phyloP scores from a whole-genome alignment of 2,797 vertebrate species.

The Oreortyx pictus region DNA sequence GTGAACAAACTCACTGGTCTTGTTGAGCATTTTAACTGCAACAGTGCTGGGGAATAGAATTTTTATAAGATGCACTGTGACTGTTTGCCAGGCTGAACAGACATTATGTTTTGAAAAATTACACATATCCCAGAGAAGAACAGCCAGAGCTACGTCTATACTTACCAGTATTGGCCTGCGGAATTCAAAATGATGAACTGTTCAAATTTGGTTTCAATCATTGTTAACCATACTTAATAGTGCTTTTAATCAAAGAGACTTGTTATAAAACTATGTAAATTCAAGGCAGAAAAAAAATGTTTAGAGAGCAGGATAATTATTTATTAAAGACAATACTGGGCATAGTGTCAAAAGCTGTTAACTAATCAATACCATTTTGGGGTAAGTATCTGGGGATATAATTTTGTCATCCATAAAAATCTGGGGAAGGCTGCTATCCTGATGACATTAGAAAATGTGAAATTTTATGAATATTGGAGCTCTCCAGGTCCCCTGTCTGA shows the following conservation, averaged over 20 bases:
- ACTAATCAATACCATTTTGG: slow-evolving; percentile 23
- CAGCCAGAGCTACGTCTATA: slow-evolving; percentile 19
- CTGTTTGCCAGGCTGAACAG: slow-evolving; percentile 25
- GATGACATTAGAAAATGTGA: background rate
- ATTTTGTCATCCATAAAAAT: slow-evolving; percentile 8
- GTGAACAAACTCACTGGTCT: background rate
- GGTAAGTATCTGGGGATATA: background rate
- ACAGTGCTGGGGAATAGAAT: slow-evolving; percentile 1
- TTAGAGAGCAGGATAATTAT: slow-evolving; percentile 26
- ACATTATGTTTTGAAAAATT: slow-evolving; percentile 31
- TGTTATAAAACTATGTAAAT: slow-evolving; percentile 40
- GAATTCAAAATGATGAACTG: slow-evolving; percentile 59
- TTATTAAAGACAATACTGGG: slow-evolving; percentile 50
- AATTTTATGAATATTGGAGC: background rate
- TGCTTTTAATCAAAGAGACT: slow-evolving; percentile 60
- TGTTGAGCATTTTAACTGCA: background rate
- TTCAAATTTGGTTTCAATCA: slow-evolving; percentile 20
- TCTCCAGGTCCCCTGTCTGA: background rate
- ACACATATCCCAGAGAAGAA: background rate
- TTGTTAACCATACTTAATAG: slow-evolving; percentile 48
- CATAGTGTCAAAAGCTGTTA: slow-evolving; percentile 20
- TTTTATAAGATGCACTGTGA: slow-evolving; percentile 34
- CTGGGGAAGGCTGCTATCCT: slow-evolving; percentile 15
- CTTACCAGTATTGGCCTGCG: slow-evolving; percentile 35
- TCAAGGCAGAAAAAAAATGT: slow-evolving; percentile 17